Conservation (phyloP, 2,797 vertebrate genomes). For the Geotrypetes seraphini region DNA sequence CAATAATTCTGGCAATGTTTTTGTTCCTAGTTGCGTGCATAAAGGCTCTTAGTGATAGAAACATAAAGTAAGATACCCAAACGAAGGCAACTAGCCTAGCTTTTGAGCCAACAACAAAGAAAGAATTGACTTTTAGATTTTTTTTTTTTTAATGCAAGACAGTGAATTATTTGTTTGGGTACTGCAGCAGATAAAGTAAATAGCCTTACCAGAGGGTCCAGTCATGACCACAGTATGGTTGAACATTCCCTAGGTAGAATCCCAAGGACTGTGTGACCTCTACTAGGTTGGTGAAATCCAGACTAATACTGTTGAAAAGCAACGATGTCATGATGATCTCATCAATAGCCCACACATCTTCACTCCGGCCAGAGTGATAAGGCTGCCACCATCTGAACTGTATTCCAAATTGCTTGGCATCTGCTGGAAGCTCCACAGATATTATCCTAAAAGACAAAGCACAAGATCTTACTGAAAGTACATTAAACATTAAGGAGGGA, state of each 20-base stretch:
- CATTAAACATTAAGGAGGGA: too few species aligned
- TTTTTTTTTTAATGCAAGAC: too few species aligned
- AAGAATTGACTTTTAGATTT: too few species aligned
- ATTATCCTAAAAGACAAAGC: conserved; percentile 67
- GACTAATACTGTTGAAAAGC: conserved; percentile 92
- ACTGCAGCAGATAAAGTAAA: too few species aligned
- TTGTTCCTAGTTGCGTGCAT: too few species aligned
- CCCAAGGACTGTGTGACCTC: conserved; percentile 94
- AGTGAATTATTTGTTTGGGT: too few species aligned
- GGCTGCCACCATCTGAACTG: conserved; percentile 99
- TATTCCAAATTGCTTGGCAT: conserved; percentile 83
- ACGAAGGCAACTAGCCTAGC: too few species aligned
- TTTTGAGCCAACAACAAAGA: too few species aligned
- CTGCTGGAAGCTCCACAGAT: conserved; percentile 84
- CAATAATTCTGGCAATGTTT: too few species aligned
- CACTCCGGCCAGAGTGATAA: conserved; percentile 85
- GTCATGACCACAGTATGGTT: conserved; percentile 91
- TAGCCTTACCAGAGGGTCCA: conserved; percentile 88
- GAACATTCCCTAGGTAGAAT: conserved; percentile 96
- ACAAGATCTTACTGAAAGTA: background rate
- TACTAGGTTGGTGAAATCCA: conserved; percentile 91
- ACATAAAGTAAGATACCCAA: too few species aligned
- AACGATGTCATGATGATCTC: conserved; percentile 97
- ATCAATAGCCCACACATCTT: conserved; percentile 95
- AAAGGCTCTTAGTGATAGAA: too few species aligned